A percentile compares a stretch with the other conserved stretches of the same genome.
Conservation (phyloP, 2,797 vertebrate species). For the Discoglossus pictus region DNA sequence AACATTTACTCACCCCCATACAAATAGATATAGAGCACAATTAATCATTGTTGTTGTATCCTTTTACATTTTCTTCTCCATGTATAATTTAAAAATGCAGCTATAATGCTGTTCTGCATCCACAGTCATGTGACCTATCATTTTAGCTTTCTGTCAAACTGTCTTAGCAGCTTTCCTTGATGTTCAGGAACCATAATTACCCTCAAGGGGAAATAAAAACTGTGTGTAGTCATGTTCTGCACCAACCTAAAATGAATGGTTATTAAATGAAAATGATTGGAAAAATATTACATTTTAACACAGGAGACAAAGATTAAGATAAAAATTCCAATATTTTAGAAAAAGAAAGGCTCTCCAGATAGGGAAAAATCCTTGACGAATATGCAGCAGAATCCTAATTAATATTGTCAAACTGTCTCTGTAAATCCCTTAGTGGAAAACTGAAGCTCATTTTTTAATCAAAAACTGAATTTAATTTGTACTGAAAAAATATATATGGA, state of each 20-base stretch:
- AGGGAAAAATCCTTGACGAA: too few species aligned
- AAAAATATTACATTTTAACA: constrained; percentile 2
- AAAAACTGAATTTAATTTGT: constrained; percentile 7
- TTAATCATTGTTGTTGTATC: too few species aligned
- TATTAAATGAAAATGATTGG: background rate
- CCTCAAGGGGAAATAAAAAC: constrained; percentile 7
- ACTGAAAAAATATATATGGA: background rate
- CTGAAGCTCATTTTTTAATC: constrained; percentile 11
- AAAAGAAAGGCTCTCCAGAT: background rate
- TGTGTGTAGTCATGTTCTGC: constrained; percentile 6
- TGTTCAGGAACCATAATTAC: constrained; percentile 3
- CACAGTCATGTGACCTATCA: background rate
- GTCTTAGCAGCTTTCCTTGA: background rate
- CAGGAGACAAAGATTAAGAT: constrained; percentile 1
- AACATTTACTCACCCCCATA: too few species aligned
- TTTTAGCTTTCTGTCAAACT: background rate
- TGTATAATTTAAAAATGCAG: too few species aligned
- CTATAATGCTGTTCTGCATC: background rate
- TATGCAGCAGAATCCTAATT: background rate
- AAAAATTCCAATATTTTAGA: constrained; percentile 12
- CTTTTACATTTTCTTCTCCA: too few species aligned
- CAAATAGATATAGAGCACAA: too few species aligned
- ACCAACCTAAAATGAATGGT: background rate
- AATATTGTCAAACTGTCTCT: background rate
- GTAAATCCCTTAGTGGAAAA: background rate